These are phyloP conservation scores for Amphipyra tragopoginis DNA, from an alignment of 2,888 invertebrate species.

Conservation along the genomic window DNA sequence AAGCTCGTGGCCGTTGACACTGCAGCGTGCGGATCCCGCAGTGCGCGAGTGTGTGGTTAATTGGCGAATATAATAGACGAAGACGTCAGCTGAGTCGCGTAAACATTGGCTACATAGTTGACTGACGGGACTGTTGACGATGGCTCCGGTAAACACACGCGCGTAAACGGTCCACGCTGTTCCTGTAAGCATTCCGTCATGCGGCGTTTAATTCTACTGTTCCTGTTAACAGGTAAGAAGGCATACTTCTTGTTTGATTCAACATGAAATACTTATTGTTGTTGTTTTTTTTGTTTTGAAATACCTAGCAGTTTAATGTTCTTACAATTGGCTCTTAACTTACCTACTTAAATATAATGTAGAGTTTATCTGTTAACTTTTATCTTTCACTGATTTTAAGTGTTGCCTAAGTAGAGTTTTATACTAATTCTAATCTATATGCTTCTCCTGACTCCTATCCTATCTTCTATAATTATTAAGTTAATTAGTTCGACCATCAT, in stretches of 20 bases:
- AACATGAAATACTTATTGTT: too few species aligned
- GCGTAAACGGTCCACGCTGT: constrained; percentile 69
- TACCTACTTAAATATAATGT: background rate
- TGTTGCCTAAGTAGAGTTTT: background rate
- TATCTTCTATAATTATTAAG: too few species aligned
- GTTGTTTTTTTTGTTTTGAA: constrained; percentile 2
- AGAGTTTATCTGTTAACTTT: background rate
- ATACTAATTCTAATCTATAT: background rate
- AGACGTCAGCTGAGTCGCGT: constrained; percentile 87
- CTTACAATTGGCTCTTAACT: background rate
- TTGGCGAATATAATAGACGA: constrained; percentile 82
- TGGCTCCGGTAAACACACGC: constrained; percentile 74
- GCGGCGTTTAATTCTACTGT: constrained; percentile 81
- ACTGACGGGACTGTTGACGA: constrained; percentile 75
- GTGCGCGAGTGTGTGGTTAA: constrained; percentile 89
- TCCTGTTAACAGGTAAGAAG: constrained; percentile 83
- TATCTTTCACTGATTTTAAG: background rate
- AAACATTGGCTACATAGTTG: constrained; percentile 79
- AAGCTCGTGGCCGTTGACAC: constrained; percentile 88
- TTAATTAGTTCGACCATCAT: too few species aligned
- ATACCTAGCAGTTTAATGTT: constrained; percentile 5
- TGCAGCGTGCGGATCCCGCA: constrained; percentile 89
- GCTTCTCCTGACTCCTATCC: too few species aligned
- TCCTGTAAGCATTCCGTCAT: constrained; percentile 73
- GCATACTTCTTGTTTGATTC: constrained; percentile 29